Evolutionary conservation across 2,797 vertebrate species (phyloP).

Genomic region (Tarsius wallacei): DNA sequence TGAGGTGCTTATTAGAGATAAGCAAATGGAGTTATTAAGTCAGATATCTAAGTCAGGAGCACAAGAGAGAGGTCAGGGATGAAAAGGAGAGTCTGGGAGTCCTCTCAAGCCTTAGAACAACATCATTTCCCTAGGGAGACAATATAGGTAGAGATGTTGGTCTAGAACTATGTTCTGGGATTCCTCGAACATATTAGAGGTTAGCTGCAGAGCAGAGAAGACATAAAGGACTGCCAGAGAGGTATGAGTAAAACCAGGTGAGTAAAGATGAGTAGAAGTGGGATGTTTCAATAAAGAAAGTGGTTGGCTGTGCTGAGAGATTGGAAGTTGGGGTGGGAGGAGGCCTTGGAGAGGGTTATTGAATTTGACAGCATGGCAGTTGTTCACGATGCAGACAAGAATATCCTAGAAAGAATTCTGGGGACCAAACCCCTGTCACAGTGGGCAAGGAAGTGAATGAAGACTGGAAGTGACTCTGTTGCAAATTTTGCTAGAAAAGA

Average conservation of each 20-base stretch:
- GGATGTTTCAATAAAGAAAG: neutral
- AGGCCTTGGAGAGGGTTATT: neutral
- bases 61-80: neutral
- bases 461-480: neutral
- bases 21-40: neutral
- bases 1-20: neutral
- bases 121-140: neutral
- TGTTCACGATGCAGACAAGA: neutral
- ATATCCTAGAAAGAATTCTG: neutral
- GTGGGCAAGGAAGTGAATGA: neutral
- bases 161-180: neutral
- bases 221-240: neutral
- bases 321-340: rapidly evolving
- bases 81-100: neutral
- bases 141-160: neutral
- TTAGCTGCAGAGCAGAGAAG: neutral
- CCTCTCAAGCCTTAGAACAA: neutral
- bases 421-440: neutral
- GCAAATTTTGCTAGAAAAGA: neutral
- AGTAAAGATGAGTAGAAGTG: neutral
- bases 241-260: neutral
- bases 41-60: neutral
- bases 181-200: neutral
- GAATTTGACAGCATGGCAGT: neutral
- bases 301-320: neutral